Evolutionary conservation across 2,113 vertebrate genomes (phyloP).

Genomic region (Cryptotis parvus): DNA sequence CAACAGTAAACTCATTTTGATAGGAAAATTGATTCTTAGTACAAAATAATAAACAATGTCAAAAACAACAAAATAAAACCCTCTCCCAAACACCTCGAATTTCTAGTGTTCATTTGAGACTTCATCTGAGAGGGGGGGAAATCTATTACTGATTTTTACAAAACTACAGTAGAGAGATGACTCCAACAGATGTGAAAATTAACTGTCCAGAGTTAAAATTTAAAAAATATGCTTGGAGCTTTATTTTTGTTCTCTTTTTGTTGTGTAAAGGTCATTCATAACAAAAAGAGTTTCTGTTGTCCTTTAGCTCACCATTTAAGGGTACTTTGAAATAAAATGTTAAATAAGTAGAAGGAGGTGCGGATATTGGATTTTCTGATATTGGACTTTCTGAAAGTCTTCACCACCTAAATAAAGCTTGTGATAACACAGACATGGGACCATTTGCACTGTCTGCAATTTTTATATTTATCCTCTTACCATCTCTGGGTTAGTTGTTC

Average conservation of each 20-base stretch:
- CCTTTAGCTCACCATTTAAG: neutral
- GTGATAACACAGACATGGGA: neutral
- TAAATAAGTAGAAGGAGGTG: neutral
- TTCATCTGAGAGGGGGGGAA: neutral
- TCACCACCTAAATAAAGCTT: neutral
- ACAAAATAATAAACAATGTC: neutral
- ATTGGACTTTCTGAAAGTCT: too few relatives aligned
- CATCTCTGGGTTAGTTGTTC: neutral
- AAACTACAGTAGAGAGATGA: neutral
- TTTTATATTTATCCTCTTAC: neutral
- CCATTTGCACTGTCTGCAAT: neutral
- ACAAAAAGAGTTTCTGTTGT: neutral
- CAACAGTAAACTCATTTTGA: constrained; percentile 36
- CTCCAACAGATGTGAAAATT: neutral
- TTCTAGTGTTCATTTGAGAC: neutral
- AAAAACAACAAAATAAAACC: neutral
- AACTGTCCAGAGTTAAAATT: neutral
- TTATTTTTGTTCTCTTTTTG: neutral
- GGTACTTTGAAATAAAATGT: neutral
- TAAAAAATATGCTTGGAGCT: neutral
- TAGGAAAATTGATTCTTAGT: neutral
- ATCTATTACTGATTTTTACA: neutral
- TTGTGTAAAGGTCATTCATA: neutral
- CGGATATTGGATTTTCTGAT: neutral
- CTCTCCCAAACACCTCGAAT: neutral